A percentile compares a stretch with the other conserved stretches of the same genome.
These are phyloP conservation scores for Bombycilla garrulus DNA, from an alignment of 2,113 vertebrate genomes.

Conservation along the genomic window DNA sequence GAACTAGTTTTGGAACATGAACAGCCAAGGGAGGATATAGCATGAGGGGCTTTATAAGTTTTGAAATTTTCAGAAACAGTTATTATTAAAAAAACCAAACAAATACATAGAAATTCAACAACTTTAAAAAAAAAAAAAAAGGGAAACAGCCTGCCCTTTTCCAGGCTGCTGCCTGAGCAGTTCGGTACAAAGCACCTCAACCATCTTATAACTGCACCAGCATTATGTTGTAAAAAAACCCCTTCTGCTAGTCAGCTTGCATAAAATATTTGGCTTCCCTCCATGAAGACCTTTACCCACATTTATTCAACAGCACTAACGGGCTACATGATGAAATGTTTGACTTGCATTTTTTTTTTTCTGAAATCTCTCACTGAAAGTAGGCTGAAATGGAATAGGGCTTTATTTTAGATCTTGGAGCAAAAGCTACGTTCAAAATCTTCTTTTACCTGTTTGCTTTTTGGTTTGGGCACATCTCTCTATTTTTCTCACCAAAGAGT, in stretches of 20 bases:
- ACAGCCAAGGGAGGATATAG: not conserved
- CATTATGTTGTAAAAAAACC: not conserved
- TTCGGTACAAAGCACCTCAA: not conserved
- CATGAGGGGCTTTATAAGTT: not conserved
- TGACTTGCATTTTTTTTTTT: not conserved
- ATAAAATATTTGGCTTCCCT: constrained; percentile 34
- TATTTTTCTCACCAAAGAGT: not conserved
- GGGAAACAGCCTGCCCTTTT: not conserved
- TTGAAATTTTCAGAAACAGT: not conserved
- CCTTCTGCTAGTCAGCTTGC: constrained; percentile 7
- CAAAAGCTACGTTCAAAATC: not conserved
- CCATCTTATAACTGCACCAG: not conserved
- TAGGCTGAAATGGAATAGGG: not conserved
- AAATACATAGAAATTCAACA: not conserved
- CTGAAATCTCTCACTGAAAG: not conserved
- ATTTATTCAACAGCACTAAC: constrained; percentile 4
- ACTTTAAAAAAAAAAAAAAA: not conserved
- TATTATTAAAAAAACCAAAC: not conserved
- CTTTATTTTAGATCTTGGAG: not conserved
- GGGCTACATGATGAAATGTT: not conserved
- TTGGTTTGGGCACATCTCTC: not conserved
- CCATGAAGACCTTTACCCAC: constrained; percentile 35
- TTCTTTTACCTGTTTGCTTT: not conserved
- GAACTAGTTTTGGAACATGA: not conserved
- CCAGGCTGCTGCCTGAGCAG: constrained; percentile 24